Evolutionary conservation across 1,140 invertebrate genomes (phyloP).

Genomic region (Sarcophaga peregrina): DNA sequence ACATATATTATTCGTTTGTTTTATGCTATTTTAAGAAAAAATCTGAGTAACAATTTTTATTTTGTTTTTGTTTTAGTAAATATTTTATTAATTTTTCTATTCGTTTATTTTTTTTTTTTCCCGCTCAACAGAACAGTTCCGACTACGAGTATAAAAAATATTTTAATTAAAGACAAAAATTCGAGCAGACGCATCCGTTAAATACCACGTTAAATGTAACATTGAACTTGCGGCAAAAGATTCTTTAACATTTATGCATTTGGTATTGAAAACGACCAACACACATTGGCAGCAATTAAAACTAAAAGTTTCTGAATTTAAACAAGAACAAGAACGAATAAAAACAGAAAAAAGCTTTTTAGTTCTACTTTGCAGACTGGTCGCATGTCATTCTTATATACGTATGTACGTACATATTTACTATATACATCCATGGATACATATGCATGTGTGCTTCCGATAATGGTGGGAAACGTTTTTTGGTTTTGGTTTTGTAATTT

Average conservation of each 20-base stretch:
- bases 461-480: too few relatives aligned
- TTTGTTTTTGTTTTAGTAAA: neutral
- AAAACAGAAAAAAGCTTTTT: neutral
- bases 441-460: neutral
- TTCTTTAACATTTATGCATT: constrained; percentile 27
- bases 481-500: too few relatives aligned
- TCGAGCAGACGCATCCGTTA: constrained; percentile 12
- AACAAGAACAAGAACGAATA: neutral
- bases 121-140: neutral
- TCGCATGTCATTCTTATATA: neutral
- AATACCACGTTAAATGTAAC: constrained; percentile 32
- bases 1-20: neutral
- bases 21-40: neutral
- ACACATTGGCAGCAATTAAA: neutral
- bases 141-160: too few relatives aligned
- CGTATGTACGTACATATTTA: too few relatives aligned
- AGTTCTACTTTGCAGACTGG: constrained; percentile 8
- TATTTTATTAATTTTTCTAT: neutral
- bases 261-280: neutral
- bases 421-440: too few relatives aligned
- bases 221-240: constrained; percentile 30
- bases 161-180: too few relatives aligned
- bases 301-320: neutral
- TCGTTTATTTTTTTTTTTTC: neutral
- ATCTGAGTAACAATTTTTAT: neutral